Base-by-base conservation (phyloP, 2,888 invertebrate genomes). In the Arge pagana region DNA sequence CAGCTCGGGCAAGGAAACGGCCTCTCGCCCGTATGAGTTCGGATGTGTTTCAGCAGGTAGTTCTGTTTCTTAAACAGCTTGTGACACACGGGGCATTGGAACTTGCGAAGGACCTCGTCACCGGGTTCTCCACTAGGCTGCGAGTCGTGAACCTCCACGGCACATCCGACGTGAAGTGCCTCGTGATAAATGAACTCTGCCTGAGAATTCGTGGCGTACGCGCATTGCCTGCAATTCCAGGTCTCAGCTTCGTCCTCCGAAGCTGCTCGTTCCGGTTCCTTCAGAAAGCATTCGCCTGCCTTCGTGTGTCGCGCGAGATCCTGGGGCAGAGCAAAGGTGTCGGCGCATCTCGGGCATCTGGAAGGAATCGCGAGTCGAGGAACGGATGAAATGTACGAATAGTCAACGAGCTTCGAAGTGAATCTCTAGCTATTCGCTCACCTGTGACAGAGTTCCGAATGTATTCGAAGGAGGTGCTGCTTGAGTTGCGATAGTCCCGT, bases 111-210 rank as follows among this genome's bases (percentile, higher is more conserved):
- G 43, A 66, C 70, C 19, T 60, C 60, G 24, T 53, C 53, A 5
- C 53, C 45, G 40, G 72, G 74, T 7, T 76, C 70, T 2, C 71
- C 67, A 0, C 71, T 69, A 1, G 71, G 68, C 11, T 59, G 48
- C 54, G 68, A 70, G 2, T 65, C 54, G 5, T 73, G 54, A 24
- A 78, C 67, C 15, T 64, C 70, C 1, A 73, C 60, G 1, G 82
- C 79, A 13, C 13, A 39, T 7, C 81, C 79, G 0, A 78, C 77
- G 67, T 90, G 90, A 1, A 89, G 77, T 0, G 86, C 82, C 58
- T 86, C 82, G 73, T 91, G 91, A 68, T 85, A 90, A 51, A 89
- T 78, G 49, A 87, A 81, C 67, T 90, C 90, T 0, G 90, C 83
- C 56, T 85, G 81, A 0, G 86, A 86, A 45, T 83, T 80, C 0